Evolutionary conservation across 2,113 vertebrate species (phyloP).

Genomic region (Maccullochella peelii): DNA sequence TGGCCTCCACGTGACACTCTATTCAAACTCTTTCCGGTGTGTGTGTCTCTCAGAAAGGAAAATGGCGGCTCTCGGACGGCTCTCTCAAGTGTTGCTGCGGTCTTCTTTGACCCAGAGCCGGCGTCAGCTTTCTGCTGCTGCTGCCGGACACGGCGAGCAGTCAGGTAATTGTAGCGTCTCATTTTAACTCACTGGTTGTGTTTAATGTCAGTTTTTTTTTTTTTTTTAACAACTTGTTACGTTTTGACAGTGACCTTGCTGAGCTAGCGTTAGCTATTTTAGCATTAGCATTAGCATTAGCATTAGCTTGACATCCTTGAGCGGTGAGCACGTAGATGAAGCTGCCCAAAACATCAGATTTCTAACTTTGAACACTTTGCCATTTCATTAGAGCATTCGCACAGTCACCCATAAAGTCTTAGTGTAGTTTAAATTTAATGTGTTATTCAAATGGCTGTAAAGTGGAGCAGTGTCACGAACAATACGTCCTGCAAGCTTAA

Average conservation of each 20-base stretch:
- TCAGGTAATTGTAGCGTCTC: constrained; percentile 41
- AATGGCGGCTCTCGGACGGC: constrained; percentile 79
- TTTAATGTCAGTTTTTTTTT: neutral
- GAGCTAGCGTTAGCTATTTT: constrained; percentile 23
- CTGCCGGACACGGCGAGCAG: constrained; percentile 66
- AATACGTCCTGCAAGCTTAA: neutral
- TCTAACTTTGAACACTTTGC: fast-evolving
- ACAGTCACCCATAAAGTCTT: too few relatives aligned
- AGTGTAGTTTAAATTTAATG: neutral
- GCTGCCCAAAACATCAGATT: neutral
- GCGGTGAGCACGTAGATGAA: neutral
- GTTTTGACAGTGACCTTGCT: constrained; percentile 76
- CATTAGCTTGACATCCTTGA: constrained; percentile 25
- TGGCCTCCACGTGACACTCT: constrained; percentile 1
- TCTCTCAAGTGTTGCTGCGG: constrained; percentile 68
- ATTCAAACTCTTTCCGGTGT: constrained; percentile 50
- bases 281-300: constrained; percentile 46
- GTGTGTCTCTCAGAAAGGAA: constrained; percentile 45
- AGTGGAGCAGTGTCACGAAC: neutral
- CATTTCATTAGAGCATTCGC: neutral
- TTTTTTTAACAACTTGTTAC: fast-evolving
- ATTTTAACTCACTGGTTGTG: fast-evolving
- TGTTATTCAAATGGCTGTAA: neutral
- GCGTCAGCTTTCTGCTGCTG: constrained; percentile 78
- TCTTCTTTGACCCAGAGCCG: constrained; percentile 68